Conservation (phyloP, 2,888 invertebrate genomes). For the Corythucha ciliata region DNA sequence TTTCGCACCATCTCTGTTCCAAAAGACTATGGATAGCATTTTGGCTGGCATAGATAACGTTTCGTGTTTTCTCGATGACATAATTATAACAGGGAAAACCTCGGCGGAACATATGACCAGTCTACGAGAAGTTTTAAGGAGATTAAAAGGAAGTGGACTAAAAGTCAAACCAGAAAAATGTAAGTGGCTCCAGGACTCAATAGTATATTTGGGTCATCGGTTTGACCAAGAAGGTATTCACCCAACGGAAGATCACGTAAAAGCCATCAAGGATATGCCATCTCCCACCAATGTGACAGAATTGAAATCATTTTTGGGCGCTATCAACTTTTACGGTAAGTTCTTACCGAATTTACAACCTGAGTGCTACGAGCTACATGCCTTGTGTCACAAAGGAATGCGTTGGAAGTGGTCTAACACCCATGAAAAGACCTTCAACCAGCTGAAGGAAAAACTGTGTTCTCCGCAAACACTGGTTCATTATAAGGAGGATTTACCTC, state of each 20-base stretch:
- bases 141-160: background rate
- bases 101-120: conserved; percentile 2
- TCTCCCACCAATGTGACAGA: background rate
- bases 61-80: background rate
- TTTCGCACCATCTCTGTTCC: conserved; percentile 1
- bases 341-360: conserved; percentile 4
- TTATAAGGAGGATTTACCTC: background rate
- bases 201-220: conserved; percentile 5
- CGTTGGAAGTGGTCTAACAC: background rate
- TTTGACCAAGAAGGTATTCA: conserved; percentile 1
- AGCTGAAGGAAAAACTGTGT: background rate
- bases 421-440: background rate
- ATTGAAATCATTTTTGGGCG: background rate
- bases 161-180: conserved; percentile 1
- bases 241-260: background rate
- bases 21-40: conserved; percentile 3
- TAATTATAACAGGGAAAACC: background rate
- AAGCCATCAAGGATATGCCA: conserved; percentile 3
- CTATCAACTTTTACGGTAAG: conserved; percentile 2
- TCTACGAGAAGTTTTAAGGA: background rate
- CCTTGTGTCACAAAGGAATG: background rate
- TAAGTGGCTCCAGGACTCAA: conserved; percentile 8
- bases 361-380: conserved; percentile 2
- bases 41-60: background rate
- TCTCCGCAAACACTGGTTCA: conserved; percentile 1